A percentile compares a stretch with the other conserved stretches of the same genome.
Conservation (phyloP, 2,797 vertebrate species). For the Anguilla megastoma region DNA sequence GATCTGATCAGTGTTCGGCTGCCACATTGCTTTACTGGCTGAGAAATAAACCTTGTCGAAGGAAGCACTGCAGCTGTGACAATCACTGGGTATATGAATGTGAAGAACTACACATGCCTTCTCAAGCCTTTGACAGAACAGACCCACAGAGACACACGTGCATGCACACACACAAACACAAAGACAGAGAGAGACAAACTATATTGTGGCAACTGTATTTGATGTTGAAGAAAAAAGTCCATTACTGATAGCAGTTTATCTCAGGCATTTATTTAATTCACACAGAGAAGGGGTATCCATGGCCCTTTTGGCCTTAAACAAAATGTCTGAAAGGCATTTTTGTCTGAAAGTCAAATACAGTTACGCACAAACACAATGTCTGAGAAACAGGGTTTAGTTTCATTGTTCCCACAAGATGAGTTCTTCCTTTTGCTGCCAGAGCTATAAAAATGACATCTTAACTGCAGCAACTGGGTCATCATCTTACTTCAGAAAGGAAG, state of each 20-base stretch:
- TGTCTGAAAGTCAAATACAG: constrained; percentile 13
- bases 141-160: neutral
- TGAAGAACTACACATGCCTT: neutral
- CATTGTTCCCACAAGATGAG: constrained; percentile 1
- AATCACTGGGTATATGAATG: neutral
- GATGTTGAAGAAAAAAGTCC: neutral
- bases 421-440: constrained; percentile 12
- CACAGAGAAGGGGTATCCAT: neutral
- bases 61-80: constrained; percentile 45
- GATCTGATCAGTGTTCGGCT: constrained; percentile 71
- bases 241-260: neutral
- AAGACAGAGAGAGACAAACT: neutral
- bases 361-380: neutral
- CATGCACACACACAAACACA: neutral
- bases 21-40: constrained; percentile 62
- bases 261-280: neutral
- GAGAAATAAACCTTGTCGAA: constrained; percentile 51
- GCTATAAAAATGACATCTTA: constrained; percentile 33
- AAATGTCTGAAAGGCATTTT: neutral
- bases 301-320: neutral
- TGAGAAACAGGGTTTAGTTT: constrained; percentile 14
- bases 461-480: constrained; percentile 26
- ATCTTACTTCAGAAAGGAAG: neutral
- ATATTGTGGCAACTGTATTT: neutral
- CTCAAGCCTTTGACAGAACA: neutral